Conservation (phyloP, 2,797 vertebrate species). For the Hoplostethus mediterraneus region DNA sequence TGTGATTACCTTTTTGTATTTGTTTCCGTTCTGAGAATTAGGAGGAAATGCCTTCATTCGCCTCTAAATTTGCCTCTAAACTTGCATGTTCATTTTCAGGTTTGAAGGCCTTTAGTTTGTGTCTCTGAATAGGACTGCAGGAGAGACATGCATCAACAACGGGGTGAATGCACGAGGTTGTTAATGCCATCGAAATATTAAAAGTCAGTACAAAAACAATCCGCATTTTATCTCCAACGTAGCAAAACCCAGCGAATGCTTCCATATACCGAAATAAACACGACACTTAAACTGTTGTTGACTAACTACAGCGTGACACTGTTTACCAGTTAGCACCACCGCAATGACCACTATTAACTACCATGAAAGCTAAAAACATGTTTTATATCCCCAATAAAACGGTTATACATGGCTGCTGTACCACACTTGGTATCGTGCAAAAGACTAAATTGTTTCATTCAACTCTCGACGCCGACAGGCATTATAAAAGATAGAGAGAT, state of each 20-base stretch:
- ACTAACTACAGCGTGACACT: conserved; percentile 23
- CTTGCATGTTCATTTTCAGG: too few relatives aligned
- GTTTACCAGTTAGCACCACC: conserved; percentile 42
- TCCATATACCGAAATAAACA: conserved; percentile 10
- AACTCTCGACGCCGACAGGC: conserved; percentile 39
- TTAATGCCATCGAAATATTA: too few relatives aligned
- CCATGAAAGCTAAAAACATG: conserved; percentile 57
- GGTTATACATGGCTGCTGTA: conserved; percentile 18
- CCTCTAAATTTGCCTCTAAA: too few relatives aligned
- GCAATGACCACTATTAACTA: conserved; percentile 55
- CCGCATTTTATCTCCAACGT: conserved; percentile 1
- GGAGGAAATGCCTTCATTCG: too few relatives aligned
- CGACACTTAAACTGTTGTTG: background rate
- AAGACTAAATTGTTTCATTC: conserved; percentile 51
- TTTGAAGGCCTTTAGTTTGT: background rate
- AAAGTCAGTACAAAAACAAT: background rate
- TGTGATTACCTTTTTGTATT: too few relatives aligned
- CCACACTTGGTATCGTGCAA: conserved; percentile 50
- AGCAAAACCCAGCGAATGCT: background rate
- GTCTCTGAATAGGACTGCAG: too few relatives aligned
- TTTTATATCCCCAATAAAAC: conserved; percentile 67
- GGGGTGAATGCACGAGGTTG: background rate
- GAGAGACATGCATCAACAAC: background rate
- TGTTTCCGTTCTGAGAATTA: too few relatives aligned
- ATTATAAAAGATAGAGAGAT: conserved; percentile 49